Conservation (phyloP, 2,888 invertebrate genomes). For the Agrochola macilenta region DNA sequence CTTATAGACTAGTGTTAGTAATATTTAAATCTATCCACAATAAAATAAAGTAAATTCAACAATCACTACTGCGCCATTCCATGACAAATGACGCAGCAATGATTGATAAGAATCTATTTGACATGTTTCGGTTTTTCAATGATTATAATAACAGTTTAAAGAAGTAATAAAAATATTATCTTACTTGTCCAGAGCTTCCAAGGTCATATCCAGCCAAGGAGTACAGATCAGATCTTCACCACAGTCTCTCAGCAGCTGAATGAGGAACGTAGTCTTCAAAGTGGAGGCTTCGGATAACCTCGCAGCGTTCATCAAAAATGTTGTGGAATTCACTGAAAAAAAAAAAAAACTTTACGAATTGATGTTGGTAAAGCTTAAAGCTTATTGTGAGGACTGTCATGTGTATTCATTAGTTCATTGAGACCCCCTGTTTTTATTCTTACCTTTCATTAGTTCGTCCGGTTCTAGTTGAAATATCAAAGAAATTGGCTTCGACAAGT, state of each 20-base stretch:
- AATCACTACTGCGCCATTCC: too few species aligned
- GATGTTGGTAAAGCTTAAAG: background rate
- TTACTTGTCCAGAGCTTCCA: constrained; percentile 80
- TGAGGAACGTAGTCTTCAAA: constrained; percentile 77
- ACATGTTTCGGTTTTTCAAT: background rate
- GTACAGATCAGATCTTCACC: constrained; percentile 87
- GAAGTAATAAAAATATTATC: constrained; percentile 24
- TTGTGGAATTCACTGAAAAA: constrained; percentile 69
- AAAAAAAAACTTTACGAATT: background rate
- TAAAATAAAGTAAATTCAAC: too few species aligned
- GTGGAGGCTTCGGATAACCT: constrained; percentile 80
- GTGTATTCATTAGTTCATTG: background rate
- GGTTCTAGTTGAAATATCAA: constrained; percentile 77
- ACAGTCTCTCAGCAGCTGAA: constrained; percentile 88
- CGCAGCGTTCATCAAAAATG: constrained; percentile 72
- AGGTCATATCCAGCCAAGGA: constrained; percentile 84
- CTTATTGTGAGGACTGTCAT: background rate
- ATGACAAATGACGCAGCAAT: too few species aligned
- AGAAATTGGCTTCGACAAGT: constrained; percentile 83
- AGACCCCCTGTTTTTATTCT: constrained; percentile 2
- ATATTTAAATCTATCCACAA: too few species aligned
- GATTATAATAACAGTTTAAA: background rate
- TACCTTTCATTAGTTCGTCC: constrained; percentile 74
- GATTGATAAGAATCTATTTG: background rate
- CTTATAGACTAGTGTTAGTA: too few species aligned